A percentile compares a stretch with the other conserved stretches of the same genome.
phyloP scores from a whole-genome alignment of 2,113 vertebrate genomes.

The Pantherophis guttatus region DNA sequence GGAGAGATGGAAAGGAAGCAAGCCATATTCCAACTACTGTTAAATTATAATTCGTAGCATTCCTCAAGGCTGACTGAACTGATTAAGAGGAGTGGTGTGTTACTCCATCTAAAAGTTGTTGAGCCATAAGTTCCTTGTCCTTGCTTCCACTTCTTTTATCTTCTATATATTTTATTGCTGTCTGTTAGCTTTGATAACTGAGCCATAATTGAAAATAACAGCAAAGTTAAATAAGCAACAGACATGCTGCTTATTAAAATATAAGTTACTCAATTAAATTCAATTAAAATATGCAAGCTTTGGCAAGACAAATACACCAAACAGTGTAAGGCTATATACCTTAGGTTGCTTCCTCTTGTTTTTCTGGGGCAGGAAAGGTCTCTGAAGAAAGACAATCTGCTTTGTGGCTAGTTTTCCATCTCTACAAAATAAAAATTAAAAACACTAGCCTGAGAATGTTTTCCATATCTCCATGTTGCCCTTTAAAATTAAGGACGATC shows the following conservation, averaged over 20 bases:
- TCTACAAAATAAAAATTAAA: slow-evolving; percentile 74
- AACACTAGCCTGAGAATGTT: slow-evolving; percentile 44
- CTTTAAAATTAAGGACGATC: not conserved
- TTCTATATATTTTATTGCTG: slow-evolving; percentile 19
- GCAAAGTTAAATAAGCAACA: not conserved
- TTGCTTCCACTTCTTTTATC: not conserved
- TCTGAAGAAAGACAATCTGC: slow-evolving; percentile 97
- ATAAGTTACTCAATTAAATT: slow-evolving; percentile 11
- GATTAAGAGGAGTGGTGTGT: not conserved
- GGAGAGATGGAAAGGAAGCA: not conserved
- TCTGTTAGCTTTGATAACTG: slow-evolving; percentile 16
- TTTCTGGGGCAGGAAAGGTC: slow-evolving; percentile 87
- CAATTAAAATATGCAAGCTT: slow-evolving; percentile 30
- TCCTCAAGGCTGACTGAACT: not conserved
- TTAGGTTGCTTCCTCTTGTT: slow-evolving; percentile 88
- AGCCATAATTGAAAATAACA: slow-evolving; percentile 13
- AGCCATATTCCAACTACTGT: not conserved
- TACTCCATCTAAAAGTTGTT: not conserved
- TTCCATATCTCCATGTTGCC: slow-evolving; percentile 18
- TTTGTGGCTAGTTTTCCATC: slow-evolving; percentile 94
- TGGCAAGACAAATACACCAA: slow-evolving; percentile 29
- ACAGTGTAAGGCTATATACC: slow-evolving; percentile 72
- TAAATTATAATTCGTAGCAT: not conserved
- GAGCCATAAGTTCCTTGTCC: not conserved
- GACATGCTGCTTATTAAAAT: not conserved